Conservation (phyloP, 2,888 invertebrate species). For the Coecobrya sp. region DNA sequence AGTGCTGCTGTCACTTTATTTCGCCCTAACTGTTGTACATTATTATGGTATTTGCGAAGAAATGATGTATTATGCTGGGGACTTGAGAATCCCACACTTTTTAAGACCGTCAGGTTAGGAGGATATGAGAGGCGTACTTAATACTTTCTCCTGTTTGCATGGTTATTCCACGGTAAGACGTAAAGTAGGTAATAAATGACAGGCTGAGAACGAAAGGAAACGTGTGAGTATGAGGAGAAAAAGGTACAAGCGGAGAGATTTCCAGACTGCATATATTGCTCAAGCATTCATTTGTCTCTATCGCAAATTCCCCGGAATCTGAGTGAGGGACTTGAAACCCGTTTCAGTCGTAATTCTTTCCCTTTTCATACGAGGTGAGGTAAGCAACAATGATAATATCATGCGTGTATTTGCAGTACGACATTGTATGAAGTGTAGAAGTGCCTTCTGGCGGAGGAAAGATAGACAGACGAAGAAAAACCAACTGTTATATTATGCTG, state of each 20-base stretch:
- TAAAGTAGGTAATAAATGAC: constrained; percentile 71
- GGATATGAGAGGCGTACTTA: constrained; percentile 52
- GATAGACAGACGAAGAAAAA: constrained; percentile 43
- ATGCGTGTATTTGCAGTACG: neutral
- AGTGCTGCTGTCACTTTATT: constrained; percentile 20
- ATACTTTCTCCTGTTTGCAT: constrained; percentile 25
- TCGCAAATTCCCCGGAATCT: neutral
- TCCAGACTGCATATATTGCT: constrained; percentile 29
- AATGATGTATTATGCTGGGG: constrained; percentile 68
- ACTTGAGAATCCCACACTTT: constrained; percentile 63
- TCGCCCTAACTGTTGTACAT: constrained; percentile 40
- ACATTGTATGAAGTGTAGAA: constrained; percentile 1
- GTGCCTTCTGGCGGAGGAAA: constrained; percentile 61
- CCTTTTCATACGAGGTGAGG: neutral
- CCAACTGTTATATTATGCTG: neutral
- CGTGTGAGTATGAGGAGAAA: constrained; percentile 55
- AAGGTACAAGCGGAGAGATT: constrained; percentile 40
- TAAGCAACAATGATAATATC: neutral
- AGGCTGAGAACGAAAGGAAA: neutral
- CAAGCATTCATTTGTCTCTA: neutral
- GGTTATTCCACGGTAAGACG: constrained; percentile 9
- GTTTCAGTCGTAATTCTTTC: neutral
- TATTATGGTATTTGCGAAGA: constrained; percentile 7
- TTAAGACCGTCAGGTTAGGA: constrained; percentile 53
- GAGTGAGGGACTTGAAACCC: neutral